Percentiles rank a stretch among this genome's conserved stretches.
These are phyloP conservation scores for Anguilla megastoma DNA, from an alignment of 2,797 vertebrate species.

Conservation along the genomic window DNA sequence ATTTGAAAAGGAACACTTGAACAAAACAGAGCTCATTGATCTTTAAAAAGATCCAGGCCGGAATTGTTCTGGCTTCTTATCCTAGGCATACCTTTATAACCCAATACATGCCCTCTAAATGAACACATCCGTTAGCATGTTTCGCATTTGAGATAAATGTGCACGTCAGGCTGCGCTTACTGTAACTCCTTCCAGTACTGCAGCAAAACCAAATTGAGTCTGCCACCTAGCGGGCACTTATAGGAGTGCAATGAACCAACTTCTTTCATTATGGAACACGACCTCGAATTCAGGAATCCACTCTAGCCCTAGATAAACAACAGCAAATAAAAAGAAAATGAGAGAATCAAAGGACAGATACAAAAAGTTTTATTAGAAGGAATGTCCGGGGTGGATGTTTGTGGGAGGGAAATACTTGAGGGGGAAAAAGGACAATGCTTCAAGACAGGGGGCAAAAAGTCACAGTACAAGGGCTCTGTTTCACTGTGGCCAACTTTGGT, in stretches of 20 bases:
- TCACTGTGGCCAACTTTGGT: neutral
- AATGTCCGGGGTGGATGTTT: neutral
- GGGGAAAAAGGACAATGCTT: neutral
- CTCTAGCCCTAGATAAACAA: neutral
- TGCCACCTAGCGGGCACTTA: slow-evolving; percentile 58
- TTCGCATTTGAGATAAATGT: neutral
- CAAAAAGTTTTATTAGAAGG: slow-evolving; percentile 11
- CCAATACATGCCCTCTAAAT: neutral
- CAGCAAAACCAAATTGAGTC: neutral
- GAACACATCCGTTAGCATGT: neutral
- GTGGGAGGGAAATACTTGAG: neutral
- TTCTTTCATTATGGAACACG: neutral
- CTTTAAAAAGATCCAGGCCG: neutral
- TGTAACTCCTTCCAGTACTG: too few relatives aligned
- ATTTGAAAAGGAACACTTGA: neutral
- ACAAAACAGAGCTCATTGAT: neutral
- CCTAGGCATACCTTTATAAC: neutral
- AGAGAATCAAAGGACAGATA: neutral
- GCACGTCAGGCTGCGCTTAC: neutral
- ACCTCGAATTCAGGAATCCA: neutral
- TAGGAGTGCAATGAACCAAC: slow-evolving; percentile 3
- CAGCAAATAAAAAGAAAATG: neutral
- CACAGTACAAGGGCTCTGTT: neutral
- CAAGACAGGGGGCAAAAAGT: neutral
- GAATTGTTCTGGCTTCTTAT: neutral